Percentiles rank a stretch among this genome's conserved stretches.
These are phyloP conservation scores for Bucco capensis DNA, from an alignment of 2,113 vertebrate species.

Conservation along the genomic window DNA sequence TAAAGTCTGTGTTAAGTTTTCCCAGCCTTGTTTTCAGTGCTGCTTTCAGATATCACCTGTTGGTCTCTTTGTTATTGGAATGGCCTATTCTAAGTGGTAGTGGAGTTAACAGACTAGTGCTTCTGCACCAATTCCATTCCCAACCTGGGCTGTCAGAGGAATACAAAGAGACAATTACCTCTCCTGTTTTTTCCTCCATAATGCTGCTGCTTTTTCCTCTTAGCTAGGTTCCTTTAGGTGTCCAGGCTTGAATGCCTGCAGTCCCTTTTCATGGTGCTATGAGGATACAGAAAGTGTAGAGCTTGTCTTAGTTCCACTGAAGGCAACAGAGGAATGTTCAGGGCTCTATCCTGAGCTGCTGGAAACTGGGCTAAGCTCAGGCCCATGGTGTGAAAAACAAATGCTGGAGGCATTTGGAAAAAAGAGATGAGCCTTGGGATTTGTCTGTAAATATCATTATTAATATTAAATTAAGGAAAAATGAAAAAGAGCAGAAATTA, in stretches of 20 bases:
- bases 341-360: background rate
- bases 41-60: background rate
- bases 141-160: background rate
- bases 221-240: background rate
- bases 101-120: background rate
- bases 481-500: background rate
- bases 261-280: background rate
- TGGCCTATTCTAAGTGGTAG: background rate
- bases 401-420: background rate
- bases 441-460: constrained; percentile 9
- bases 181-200: background rate
- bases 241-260: background rate
- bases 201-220: background rate
- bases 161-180: background rate
- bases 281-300: background rate
- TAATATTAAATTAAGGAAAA: constrained; percentile 16
- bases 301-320: background rate
- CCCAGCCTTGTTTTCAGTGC: background rate
- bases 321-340: background rate
- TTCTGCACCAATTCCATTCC: background rate
- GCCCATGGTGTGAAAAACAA: background rate
- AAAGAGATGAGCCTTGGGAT: background rate
- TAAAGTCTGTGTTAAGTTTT: background rate
- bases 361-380: background rate
- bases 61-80: background rate